phyloP scores from a whole-genome alignment of 1,140 invertebrate genomes.

The Heliothis subflexa region DNA sequence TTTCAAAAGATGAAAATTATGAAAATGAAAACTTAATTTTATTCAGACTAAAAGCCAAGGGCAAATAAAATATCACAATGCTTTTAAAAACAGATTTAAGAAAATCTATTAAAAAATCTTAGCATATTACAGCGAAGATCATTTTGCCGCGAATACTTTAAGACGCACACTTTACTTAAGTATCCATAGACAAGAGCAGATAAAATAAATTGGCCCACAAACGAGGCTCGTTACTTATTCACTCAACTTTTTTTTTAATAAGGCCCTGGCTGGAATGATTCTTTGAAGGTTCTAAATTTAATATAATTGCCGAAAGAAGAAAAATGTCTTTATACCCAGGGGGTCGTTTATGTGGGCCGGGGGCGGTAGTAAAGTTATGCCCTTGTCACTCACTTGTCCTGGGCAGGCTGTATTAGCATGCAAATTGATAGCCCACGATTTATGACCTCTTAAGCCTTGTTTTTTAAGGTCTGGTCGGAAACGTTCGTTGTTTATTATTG shows the following conservation, averaged over 20 bases:
- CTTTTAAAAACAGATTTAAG: constrained; percentile 5
- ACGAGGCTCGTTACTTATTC: constrained; percentile 47
- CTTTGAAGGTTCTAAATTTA: constrained; percentile 67
- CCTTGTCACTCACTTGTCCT: constrained; percentile 77
- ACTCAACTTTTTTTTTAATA: constrained; percentile 60
- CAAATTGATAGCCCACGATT: constrained; percentile 73
- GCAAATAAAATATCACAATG: background rate
- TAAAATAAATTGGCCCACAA: constrained; percentile 33
- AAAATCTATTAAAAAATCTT: constrained; percentile 9
- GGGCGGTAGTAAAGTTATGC: constrained; percentile 65
- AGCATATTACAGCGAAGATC: constrained; percentile 20
- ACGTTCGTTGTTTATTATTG: constrained; percentile 13
- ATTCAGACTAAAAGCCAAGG: background rate
- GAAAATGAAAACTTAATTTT: no score
- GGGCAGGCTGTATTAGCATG: constrained; percentile 71
- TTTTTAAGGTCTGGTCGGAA: constrained; percentile 21
- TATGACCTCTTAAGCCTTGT: constrained; percentile 54
- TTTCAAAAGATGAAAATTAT: background rate
- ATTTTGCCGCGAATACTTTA: constrained; percentile 1
- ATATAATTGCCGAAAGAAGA: constrained; percentile 73
- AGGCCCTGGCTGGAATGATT: constrained; percentile 50
- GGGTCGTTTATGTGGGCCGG: constrained; percentile 66
- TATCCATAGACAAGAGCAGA: constrained; percentile 28
- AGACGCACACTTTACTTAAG: constrained; percentile 3
- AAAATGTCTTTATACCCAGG: constrained; percentile 75